Evolutionary conservation across 2,797 vertebrate species (phyloP).

Genomic region (Acanthornis magna): DNA sequence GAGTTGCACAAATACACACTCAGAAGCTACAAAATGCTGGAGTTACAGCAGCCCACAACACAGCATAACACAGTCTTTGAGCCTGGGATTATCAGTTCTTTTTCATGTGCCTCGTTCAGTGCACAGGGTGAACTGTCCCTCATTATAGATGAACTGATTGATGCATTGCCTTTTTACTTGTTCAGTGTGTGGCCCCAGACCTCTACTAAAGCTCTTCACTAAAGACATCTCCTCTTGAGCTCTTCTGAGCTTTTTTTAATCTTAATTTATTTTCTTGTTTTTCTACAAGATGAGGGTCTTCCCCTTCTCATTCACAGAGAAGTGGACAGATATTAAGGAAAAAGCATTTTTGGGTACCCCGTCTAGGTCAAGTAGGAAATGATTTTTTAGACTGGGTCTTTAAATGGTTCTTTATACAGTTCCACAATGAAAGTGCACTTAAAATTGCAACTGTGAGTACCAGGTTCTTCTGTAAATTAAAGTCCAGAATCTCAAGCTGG

Average conservation of each 20-base stretch:
- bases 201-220: conserved; percentile 30
- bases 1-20: not conserved
- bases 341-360: conserved; percentile 20
- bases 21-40: not conserved
- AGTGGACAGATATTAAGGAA: conserved; percentile 11
- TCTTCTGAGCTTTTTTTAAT: not conserved
- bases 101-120: not conserved
- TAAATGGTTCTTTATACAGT: conserved; percentile 27
- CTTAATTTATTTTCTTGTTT: conserved; percentile 59
- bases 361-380: conserved; percentile 49
- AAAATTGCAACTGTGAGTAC: conserved; percentile 20
- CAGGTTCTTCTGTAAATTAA: conserved; percentile 37
- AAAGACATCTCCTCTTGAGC: conserved; percentile 29
- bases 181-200: conserved; percentile 7
- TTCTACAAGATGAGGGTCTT: conserved; percentile 41
- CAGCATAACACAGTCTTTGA: not conserved
- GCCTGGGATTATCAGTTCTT: not conserved
- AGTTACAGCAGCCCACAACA: not conserved
- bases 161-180: not conserved
- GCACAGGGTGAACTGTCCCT: not conserved
- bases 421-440: conserved; percentile 33
- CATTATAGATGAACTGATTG: not conserved
- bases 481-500: conserved; percentile 16
- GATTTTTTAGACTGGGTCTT: conserved; percentile 13
- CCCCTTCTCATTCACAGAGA: conserved; percentile 35